Evolutionary conservation across 2,888 invertebrate species (phyloP).

Genomic region (Polydrusus cervinus): DNA sequence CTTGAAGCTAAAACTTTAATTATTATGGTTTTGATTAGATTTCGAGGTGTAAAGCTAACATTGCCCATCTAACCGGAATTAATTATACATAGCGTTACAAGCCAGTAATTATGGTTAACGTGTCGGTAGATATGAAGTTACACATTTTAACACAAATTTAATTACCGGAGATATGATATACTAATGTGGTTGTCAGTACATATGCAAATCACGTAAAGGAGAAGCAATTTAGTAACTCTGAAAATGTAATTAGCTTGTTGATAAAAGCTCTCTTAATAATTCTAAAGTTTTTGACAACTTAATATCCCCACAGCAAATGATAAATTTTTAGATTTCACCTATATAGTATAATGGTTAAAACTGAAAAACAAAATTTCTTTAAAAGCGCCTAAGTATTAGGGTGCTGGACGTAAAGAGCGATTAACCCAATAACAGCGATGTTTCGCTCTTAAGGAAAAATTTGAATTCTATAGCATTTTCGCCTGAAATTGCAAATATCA

Average conservation of each 20-base stretch:
- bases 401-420: too few species aligned
- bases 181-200: conserved; percentile 26
- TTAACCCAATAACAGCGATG: too few species aligned
- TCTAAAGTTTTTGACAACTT: not conserved
- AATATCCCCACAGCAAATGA: too few species aligned
- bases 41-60: conserved; percentile 13
- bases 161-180: conserved; percentile 25
- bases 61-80: conserved; percentile 1
- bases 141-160: conserved; percentile 28
- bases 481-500: too few species aligned
- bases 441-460: too few species aligned
- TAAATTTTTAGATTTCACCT: too few species aligned
- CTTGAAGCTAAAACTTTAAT: not conserved
- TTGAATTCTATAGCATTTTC: too few species aligned
- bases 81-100: conserved; percentile 10
- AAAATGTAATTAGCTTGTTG: conserved; percentile 4
- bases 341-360: too few species aligned
- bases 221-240: conserved; percentile 12
- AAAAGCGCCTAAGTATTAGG: too few species aligned
- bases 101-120: conserved; percentile 20
- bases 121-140: conserved; percentile 21
- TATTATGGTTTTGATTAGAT: conserved; percentile 3
- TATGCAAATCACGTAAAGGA: conserved; percentile 16
- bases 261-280: not conserved
- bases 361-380: too few species aligned